Evolutionary conservation across 2,113 vertebrate species (phyloP), one percentile per base, ranked within the genome.

Genomic region (Regulus satrapa): DNA sequence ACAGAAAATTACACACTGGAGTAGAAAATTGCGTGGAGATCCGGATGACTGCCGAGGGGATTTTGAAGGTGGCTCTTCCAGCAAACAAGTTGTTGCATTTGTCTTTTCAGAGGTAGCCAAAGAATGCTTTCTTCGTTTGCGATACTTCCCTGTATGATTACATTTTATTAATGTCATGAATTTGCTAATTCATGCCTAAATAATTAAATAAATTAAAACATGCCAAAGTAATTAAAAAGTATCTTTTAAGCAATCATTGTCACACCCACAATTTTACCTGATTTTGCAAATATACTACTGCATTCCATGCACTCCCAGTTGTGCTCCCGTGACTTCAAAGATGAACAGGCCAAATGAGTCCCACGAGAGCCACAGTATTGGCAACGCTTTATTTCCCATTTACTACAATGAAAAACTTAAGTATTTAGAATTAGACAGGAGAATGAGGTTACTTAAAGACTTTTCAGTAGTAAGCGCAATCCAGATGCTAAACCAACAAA

Each of bases 271-370:
- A 73, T n/a, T 88, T 97, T 95, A 99, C 99, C 98, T 98, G 97
- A 98, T 78, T 98, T 98, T 67, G 98, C 98, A 14, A 98, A 96
- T 32, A 98, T 98, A 88, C 95, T 89, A 19, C 97, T 97, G 95
- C 99, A 99, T 92, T 99, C 99, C 36, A 59, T 8, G 92, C 99
- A 99, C 51, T 98, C 98, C 99, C 99, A 99, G 93, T 98, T 98
- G 56, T 97, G 97, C 78, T 98, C 97, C 88, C 98, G 95, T 68
- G 98, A 63, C 34, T 75, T 95, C 69, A 99, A 64, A 48, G 97
- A 98, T 1, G 99, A 99, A 96, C 99, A 99, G 49, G 98, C 99
- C 95, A 99, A 96, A 91, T 99, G 99, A 73, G 99, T 99, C 69
- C 99, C 99, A 34, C 97, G 98, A 84, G 99, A 99, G 55, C 99